Conservation (phyloP, 2,797 vertebrate species). For the Gambusia yucatana region DNA sequence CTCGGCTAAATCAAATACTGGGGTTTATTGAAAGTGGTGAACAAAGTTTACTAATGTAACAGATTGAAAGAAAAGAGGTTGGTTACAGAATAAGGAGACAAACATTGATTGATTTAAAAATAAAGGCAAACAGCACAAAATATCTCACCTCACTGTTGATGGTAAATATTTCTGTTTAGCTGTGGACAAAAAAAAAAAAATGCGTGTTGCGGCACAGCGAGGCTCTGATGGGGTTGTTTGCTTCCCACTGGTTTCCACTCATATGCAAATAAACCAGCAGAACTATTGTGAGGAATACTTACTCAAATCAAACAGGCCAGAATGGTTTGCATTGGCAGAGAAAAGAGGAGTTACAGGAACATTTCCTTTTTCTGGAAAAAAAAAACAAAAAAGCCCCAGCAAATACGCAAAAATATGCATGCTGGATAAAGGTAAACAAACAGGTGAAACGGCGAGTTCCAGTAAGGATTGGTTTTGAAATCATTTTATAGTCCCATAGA, state of each 20-base stretch:
- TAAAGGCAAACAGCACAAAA: constrained; percentile 36
- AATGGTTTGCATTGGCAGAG: constrained; percentile 41
- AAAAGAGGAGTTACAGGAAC: constrained; percentile 53
- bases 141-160: constrained; percentile 34
- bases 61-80: constrained; percentile 46
- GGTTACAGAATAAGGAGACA: constrained; percentile 43
- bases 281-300: constrained; percentile 54
- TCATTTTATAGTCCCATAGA: neutral
- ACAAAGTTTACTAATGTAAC: constrained; percentile 43
- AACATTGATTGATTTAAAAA: constrained; percentile 45
- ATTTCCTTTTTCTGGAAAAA: constrained; percentile 44
- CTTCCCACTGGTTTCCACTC: constrained; percentile 38
- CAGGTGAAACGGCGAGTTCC: neutral
- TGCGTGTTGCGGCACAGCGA: constrained; percentile 18
- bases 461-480: neutral
- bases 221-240: constrained; percentile 38
- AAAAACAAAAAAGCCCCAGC: constrained; percentile 9
- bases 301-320: constrained; percentile 35
- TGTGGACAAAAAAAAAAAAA: constrained; percentile 35
- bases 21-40: constrained; percentile 49
- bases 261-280: constrained; percentile 45
- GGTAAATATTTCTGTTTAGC: constrained; percentile 47
- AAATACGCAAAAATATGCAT: constrained; percentile 47
- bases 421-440: constrained; percentile 15
- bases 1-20: constrained; percentile 32